phyloP scores from a whole-genome alignment of 2,113 vertebrate genomes.

The Australoheros scitulus region DNA sequence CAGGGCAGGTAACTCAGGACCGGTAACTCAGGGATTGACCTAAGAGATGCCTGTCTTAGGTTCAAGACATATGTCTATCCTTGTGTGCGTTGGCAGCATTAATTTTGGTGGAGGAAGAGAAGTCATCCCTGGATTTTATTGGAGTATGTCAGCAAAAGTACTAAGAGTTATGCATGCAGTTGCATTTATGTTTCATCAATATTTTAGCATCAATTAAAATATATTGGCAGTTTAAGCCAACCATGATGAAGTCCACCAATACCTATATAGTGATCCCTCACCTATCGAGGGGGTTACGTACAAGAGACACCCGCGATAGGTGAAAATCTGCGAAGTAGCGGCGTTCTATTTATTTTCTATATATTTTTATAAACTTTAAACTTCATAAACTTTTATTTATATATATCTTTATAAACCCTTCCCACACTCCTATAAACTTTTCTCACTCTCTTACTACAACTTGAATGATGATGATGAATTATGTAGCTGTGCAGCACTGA shows the following conservation, averaged over 20 bases:
- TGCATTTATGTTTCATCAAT: neutral
- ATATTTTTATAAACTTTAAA: no score
- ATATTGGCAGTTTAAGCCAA: neutral
- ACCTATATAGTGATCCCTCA: no score
- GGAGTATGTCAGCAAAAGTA: neutral
- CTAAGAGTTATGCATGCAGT: neutral
- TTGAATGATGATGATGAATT: no score
- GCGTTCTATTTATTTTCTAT: no score
- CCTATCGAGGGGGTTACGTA: no score
- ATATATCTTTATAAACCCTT: no score
- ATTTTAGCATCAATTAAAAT: neutral
- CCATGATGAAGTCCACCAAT: neutral
- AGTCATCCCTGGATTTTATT: neutral
- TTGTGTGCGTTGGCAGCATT: neutral
- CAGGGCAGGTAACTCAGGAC: constrained; percentile 12
- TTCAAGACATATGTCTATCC: neutral
- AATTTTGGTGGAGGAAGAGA: neutral
- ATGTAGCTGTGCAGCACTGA: no score
- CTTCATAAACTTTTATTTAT: no score
- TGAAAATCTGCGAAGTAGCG: no score
- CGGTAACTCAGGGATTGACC: constrained; percentile 5
- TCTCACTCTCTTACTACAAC: no score
- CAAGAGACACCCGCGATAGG: no score
- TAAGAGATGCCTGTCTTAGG: neutral
- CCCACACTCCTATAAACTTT: no score